phyloP scores from a whole-genome alignment of 2,797 vertebrate genomes.

The Xenopus petersii region DNA sequence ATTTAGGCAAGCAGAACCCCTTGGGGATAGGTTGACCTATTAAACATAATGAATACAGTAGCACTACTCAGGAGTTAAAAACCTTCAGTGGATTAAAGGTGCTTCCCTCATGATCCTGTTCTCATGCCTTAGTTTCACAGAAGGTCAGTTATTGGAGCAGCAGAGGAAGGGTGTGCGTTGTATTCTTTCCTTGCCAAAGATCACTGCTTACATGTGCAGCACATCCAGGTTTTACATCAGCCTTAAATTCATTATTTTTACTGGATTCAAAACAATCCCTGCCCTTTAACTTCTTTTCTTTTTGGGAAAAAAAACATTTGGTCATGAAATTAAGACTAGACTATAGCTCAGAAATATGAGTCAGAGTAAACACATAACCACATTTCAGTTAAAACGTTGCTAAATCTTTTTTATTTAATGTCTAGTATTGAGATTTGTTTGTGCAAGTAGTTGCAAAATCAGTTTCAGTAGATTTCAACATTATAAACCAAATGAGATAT shows the following conservation, averaged over 20 bases:
- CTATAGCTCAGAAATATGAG: too few species aligned
- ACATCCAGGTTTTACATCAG: constrained; percentile 17
- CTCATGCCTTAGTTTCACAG: constrained; percentile 27
- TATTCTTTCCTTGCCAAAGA: constrained; percentile 43
- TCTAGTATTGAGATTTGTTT: too few species aligned
- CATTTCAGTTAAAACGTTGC: too few species aligned
- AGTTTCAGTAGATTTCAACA: too few species aligned
- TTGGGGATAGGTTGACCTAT: too few species aligned
- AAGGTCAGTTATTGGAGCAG: constrained; percentile 36
- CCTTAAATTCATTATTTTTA: constrained; percentile 9
- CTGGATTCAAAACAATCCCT: background rate
- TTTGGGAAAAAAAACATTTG: background rate
- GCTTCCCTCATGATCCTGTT: constrained; percentile 29
- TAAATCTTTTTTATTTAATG: too few species aligned
- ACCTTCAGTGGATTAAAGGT: constrained; percentile 27
- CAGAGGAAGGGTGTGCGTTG: constrained; percentile 44
- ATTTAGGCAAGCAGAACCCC: too few species aligned
- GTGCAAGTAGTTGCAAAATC: too few species aligned
- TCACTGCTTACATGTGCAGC: constrained; percentile 19
- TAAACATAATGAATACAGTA: background rate
- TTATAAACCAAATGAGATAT: too few species aligned
- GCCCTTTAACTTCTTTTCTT: background rate
- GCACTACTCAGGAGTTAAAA: constrained; percentile 19
- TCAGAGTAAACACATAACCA: too few species aligned
- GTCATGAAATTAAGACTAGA: background rate